phyloP scores from a whole-genome alignment of 2,797 vertebrate genomes.

The Atherinosoma microstoma region DNA sequence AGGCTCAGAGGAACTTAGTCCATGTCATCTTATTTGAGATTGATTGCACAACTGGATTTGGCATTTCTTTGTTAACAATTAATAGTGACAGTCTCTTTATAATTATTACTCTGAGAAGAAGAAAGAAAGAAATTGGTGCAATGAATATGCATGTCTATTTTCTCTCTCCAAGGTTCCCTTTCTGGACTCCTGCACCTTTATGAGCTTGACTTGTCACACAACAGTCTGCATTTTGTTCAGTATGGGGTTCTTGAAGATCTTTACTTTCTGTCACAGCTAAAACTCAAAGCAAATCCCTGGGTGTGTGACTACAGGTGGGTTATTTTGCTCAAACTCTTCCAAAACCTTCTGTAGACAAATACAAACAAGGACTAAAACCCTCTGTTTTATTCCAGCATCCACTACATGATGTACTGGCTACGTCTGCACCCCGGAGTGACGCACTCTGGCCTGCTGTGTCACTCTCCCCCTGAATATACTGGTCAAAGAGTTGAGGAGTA shows the following conservation, averaged over 20 bases:
- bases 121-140: conserved; percentile 1
- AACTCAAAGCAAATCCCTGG: conserved; percentile 92
- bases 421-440: conserved; percentile 89
- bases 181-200: conserved; percentile 75
- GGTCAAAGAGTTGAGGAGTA: conserved; percentile 89
- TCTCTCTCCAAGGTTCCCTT: conserved; percentile 60
- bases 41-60: neutral
- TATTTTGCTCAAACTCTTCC: neutral
- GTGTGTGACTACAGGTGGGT: conserved; percentile 89
- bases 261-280: conserved; percentile 90
- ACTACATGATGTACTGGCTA: conserved; percentile 95
- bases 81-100: conserved; percentile 14
- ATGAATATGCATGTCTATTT: neutral
- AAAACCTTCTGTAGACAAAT: conserved; percentile 1
- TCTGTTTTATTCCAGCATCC: conserved; percentile 80
- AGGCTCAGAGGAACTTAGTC: neutral
- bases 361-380: neutral
- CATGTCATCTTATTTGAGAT: neutral
- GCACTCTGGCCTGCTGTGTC: conserved; percentile 88
- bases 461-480: conserved; percentile 86
- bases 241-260: conserved; percentile 92
- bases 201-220: conserved; percentile 90
- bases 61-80: neutral
- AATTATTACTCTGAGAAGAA: conserved; percentile 11
- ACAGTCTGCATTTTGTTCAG: conserved; percentile 88